Percentiles rank a stretch among this genome's conserved stretches.
phyloP scores from a whole-genome alignment of 2,113 vertebrate genomes.

The Sciurus niger region DNA sequence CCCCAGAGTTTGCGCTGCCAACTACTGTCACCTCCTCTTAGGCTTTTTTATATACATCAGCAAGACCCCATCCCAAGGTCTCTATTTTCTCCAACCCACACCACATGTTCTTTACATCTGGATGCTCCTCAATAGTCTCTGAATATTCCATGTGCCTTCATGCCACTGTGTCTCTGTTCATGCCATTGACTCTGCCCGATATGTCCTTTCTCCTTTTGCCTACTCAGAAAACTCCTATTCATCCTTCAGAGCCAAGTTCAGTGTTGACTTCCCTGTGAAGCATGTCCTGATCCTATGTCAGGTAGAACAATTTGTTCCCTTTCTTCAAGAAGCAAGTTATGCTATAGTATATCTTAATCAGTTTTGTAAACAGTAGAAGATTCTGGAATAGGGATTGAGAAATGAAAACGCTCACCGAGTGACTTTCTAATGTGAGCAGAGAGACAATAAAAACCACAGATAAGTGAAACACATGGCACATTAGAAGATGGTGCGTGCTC shows the following conservation, averaged over 20 bases:
- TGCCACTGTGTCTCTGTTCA: not conserved
- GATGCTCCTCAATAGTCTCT: not conserved
- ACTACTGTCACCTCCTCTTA: not conserved
- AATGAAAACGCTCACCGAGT: not conserved
- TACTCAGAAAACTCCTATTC: slow-evolving; percentile 51
- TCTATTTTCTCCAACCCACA: not conserved
- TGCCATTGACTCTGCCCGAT: not conserved
- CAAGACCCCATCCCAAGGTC: not conserved
- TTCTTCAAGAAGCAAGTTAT: not conserved
- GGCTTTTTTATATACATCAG: not conserved
- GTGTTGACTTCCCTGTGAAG: not conserved
- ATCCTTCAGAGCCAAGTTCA: slow-evolving; percentile 48
- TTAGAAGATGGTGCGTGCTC: not conserved
- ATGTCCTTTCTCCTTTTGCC: not conserved
- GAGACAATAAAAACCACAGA: not conserved
- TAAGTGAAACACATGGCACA: rapidly evolving
- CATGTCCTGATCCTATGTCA: not conserved
- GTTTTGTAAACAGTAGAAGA: not conserved
- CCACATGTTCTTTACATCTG: not conserved
- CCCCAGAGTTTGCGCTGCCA: not conserved
- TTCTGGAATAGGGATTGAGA: not conserved
- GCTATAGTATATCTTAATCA: not conserved
- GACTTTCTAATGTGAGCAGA: not conserved
- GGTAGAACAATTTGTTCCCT: not conserved
- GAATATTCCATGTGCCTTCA: not conserved